Percentiles rank a stretch among this genome's conserved stretches.
Conservation (phyloP, 1,140 invertebrate genomes). For the Drosophila sucinea region DNA sequence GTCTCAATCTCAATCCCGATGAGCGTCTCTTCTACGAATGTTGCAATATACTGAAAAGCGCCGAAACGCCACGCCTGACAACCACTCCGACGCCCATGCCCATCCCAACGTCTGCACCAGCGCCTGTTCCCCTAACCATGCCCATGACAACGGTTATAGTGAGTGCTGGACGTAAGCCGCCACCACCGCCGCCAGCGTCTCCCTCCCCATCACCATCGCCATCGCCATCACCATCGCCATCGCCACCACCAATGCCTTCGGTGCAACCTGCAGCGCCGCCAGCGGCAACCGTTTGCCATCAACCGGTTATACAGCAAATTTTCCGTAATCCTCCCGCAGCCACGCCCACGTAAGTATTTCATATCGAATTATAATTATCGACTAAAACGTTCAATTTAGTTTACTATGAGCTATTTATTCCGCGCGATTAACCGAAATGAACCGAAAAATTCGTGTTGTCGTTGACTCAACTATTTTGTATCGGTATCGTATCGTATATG, state of each 20-base stretch:
- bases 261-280: not conserved
- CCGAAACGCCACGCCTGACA: constrained; percentile 61
- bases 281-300: constrained; percentile 47
- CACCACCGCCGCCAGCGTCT: constrained; percentile 25
- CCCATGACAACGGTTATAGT: constrained; percentile 41
- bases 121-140: not conserved
- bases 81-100: constrained; percentile 6
- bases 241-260: constrained; percentile 1
- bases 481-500: too few species aligned
- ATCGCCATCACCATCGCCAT: not conserved
- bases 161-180: constrained; percentile 29
- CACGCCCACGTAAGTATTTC: constrained; percentile 52
- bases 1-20: constrained; percentile 79
- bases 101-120: not conserved
- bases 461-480: too few species aligned
- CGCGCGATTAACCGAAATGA: too few species aligned
- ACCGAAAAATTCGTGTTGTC: too few species aligned
- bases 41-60: constrained; percentile 80
- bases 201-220: constrained; percentile 14
- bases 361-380: too few species aligned
- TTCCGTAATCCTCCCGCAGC: constrained; percentile 64
- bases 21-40: constrained; percentile 82
- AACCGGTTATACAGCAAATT: constrained; percentile 69
- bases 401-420: too few species aligned
- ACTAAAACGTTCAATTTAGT: too few species aligned